Evolutionary conservation across 1,140 invertebrate genomes (phyloP).

Genomic region (Holcopasites calliopsidis): DNA sequence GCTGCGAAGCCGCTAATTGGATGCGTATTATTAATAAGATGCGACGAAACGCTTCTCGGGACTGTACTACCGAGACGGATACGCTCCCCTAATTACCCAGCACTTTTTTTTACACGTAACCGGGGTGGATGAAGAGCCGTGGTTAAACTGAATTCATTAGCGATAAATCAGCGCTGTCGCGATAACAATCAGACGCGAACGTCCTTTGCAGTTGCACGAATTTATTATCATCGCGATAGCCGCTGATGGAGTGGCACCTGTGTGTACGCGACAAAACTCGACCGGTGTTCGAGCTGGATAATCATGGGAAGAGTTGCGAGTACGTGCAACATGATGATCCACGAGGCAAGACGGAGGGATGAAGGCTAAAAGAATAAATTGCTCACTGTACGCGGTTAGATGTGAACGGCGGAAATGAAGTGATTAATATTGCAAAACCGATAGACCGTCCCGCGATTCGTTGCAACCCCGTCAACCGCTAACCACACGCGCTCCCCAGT

Average conservation of each 20-base stretch:
- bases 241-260: constrained; percentile 20
- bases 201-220: constrained; percentile 27
- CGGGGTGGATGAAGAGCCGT: constrained; percentile 14
- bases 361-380: background rate
- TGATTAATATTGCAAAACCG: constrained; percentile 34
- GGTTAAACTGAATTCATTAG: constrained; percentile 43
- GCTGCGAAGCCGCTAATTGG: constrained; percentile 59
- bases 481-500: constrained; percentile 10
- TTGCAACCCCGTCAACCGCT: background rate
- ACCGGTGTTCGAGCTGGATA: too few species aligned
- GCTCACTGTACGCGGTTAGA: background rate
- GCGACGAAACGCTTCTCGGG: constrained; percentile 29
- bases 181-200: constrained; percentile 42
- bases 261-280: background rate
- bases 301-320: too few species aligned
- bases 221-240: constrained; percentile 35
- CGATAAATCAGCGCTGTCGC: constrained; percentile 32
- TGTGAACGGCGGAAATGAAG: background rate
- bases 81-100: constrained; percentile 12
- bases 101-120: background rate
- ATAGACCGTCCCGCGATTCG: background rate
- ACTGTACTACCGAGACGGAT: background rate
- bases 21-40: constrained; percentile 64
- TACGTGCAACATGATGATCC: background rate
- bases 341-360: background rate